Evolutionary conservation across 2,113 vertebrate genomes (phyloP).

Genomic region (Ageneiosus marmoratus): DNA sequence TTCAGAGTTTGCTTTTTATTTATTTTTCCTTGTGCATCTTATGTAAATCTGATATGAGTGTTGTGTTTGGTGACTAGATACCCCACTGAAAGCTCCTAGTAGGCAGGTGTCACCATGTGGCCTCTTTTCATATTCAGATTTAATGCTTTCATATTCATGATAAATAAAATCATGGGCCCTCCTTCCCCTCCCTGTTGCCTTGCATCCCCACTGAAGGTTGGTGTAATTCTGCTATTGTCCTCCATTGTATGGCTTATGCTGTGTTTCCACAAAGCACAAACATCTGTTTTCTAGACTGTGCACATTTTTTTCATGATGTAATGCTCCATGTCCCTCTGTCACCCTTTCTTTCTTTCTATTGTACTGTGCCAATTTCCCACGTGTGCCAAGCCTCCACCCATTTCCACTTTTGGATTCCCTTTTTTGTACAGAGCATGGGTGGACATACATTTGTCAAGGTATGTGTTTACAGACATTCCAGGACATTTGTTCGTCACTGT

Average conservation of each 20-base stretch:
- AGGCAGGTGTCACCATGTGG: neutral
- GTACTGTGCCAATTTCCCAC: constrained; percentile 16
- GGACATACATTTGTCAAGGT: neutral
- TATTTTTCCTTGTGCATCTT: neutral
- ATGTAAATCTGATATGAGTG: neutral
- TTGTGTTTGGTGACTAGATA: constrained; percentile 3
- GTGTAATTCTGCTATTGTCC: constrained; percentile 65
- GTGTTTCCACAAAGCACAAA: constrained; percentile 65
- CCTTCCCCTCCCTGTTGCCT: constrained; percentile 11
- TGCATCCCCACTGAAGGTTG: constrained; percentile 35
- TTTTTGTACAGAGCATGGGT: neutral
- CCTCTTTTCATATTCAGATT: constrained; percentile 60
- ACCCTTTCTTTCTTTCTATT: constrained; percentile 34
- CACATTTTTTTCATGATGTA: constrained; percentile 66
- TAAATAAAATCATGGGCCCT: constrained; percentile 27
- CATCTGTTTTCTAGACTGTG: constrained; percentile 66
- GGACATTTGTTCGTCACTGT: neutral
- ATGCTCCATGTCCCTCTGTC: constrained; percentile 40
- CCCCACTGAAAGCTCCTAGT: neutral
- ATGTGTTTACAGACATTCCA: neutral
- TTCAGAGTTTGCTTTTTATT: constrained; percentile 17
- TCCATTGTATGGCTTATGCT: constrained; percentile 66
- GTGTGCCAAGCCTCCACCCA: constrained; percentile 29
- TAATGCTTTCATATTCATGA: constrained; percentile 52
- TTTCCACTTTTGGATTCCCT: neutral